phyloP scores from a whole-genome alignment of 2,113 vertebrate species.

The Herpetotheres cachinnans region DNA sequence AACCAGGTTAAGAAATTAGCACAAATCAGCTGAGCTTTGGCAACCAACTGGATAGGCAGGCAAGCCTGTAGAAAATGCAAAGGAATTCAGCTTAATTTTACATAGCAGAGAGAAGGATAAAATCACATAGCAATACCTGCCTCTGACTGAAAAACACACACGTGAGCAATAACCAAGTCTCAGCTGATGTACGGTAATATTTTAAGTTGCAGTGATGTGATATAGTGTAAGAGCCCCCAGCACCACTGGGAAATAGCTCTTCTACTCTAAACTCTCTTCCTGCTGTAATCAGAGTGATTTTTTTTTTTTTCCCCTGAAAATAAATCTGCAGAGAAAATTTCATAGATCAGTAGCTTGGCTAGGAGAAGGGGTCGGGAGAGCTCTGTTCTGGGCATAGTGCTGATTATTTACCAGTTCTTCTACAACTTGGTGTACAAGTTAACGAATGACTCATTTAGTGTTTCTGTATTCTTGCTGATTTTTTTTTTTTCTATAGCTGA shows the following conservation, averaged over 20 bases:
- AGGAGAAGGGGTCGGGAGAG: background rate
- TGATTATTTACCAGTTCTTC: background rate
- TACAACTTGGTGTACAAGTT: background rate
- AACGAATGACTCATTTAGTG: background rate
- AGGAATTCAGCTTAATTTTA: background rate
- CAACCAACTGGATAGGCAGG: background rate
- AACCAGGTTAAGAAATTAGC: slow-evolving; percentile 64
- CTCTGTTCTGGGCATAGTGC: fast-evolving
- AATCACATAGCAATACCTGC: background rate
- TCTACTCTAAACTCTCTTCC: background rate
- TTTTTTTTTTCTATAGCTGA: background rate
- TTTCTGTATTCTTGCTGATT: background rate
- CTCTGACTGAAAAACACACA: background rate
- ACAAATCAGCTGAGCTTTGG: slow-evolving; percentile 33
- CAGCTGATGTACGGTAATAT: background rate
- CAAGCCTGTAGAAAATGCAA: background rate
- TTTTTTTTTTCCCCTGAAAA: background rate
- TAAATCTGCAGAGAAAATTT: background rate
- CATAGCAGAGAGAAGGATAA: background rate
- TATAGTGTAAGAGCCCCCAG: background rate
- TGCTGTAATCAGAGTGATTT: background rate
- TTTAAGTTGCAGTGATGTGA: slow-evolving; percentile 20
- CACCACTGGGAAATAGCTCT: background rate
- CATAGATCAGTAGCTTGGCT: background rate
- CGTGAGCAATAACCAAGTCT: background rate